Base-by-base conservation (phyloP, 2,113 vertebrate species). In the Andinoacara biseriatus region DNA sequence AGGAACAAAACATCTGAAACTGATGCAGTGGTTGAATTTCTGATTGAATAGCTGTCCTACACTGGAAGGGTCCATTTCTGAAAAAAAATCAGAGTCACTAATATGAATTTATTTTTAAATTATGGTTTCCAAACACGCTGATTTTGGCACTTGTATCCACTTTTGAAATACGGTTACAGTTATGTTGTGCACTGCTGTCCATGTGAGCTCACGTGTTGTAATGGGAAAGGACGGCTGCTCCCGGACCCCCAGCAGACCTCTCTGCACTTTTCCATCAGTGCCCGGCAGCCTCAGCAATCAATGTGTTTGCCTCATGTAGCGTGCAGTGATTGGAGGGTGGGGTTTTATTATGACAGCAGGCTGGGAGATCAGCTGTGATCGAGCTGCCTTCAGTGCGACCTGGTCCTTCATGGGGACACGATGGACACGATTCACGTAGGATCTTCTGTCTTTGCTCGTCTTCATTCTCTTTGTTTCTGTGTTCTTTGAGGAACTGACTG, bases 361-460 rank as follows among this genome's bases (percentile, higher is more conserved):
- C 69, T 52, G 78, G 26, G 84, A 65, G 77, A 14, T 54, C 26
- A 8, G 67, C 20, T 22, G 54, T 72, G 26, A 72, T 31, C 46
- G 3, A 0, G 3, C 26, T 72, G 17, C 43, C 43, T 52, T 52
- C 65, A n/a, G 43, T 31, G 0, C 24, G 26, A 52, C 43, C 17
- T n/a, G 26, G 20, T 86, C 82, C 17, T 78, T 74, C 22, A 54
- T 84, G 76, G 56, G 67, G 43, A 78, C 74, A 80, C 22, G 52
- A 76, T 89, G 92, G 91, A 93, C 40, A 49, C 74, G 14, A 89
- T 89, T 81, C 86, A 87, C 20, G 88, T 93, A 93, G 75, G 82
- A 62, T 1, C 7, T 29, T n/a, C 33, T 15, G 26, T 2, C 15
- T 74, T 74, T 61, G 4, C 38, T 38, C 3, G 1, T 17, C 31